A percentile compares a stretch with the other conserved stretches of the same genome.
Evolutionary conservation across 1,140 invertebrate genomes (phyloP).

Genomic region (Zelostemma sp.): DNA sequence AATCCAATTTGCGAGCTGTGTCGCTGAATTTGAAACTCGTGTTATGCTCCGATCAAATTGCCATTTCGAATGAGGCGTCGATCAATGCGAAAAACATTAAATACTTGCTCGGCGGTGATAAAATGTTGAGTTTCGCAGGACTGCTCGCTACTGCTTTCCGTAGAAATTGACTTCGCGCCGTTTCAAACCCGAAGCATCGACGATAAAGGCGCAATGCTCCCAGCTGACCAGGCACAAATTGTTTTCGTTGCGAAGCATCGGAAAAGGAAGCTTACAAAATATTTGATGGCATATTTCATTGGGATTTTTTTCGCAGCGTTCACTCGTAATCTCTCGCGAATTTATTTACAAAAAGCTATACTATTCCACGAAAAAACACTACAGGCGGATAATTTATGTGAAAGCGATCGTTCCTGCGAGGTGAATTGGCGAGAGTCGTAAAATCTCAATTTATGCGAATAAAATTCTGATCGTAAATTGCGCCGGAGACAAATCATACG

Average conservation of each 20-base stretch:
- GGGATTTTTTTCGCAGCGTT: no score
- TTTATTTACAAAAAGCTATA: no score
- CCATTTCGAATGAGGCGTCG: constrained; percentile 32
- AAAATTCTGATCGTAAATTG: constrained; percentile 44
- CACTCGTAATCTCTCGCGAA: no score
- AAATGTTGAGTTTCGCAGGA: constrained; percentile 59
- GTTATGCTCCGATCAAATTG: no score
- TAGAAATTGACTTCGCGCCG: constrained; percentile 4
- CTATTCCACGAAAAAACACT: no score
- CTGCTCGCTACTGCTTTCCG: constrained; percentile 25
- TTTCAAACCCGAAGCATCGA: constrained; percentile 4
- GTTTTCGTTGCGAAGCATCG: no score
- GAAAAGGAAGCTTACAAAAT: no score
- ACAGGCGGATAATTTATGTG: constrained; percentile 26
- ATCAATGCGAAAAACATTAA: constrained; percentile 62
- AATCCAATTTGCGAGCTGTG: no score
- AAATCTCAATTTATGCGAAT: constrained; percentile 45
- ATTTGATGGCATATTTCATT: no score
- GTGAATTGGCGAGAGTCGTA: constrained; percentile 6
- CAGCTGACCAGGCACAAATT: no score
- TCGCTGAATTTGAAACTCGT: no score
- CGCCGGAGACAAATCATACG: constrained; percentile 35
- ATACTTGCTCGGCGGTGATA: constrained; percentile 60
- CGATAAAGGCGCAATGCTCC: constrained; percentile 29
- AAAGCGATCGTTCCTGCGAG: constrained; percentile 29